These are phyloP conservation scores for Silurus glanis DNA, from an alignment of 2,113 vertebrate genomes.

Conservation along the genomic window DNA sequence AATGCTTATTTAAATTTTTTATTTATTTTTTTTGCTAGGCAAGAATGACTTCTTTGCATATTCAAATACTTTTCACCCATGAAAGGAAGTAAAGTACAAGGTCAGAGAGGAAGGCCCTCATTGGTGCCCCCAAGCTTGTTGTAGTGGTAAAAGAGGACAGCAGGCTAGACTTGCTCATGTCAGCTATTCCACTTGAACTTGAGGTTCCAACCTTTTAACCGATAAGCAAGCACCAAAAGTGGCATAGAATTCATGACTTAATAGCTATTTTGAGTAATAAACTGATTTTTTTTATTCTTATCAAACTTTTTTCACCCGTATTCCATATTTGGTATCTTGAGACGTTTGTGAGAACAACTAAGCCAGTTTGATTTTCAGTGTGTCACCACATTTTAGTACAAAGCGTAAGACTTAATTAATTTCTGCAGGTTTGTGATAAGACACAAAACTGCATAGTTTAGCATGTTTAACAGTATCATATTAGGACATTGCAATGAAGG, in stretches of 20 bases:
- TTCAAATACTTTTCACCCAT: background rate
- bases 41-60: background rate
- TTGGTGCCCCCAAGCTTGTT: background rate
- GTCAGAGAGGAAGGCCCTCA: background rate
- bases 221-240: background rate
- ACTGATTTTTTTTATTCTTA: background rate
- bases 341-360: background rate
- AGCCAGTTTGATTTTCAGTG: background rate
- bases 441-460: background rate
- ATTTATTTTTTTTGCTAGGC: background rate
- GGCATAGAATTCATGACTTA: background rate
- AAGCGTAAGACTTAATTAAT: background rate
- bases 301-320: background rate
- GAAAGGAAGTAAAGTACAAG: background rate
- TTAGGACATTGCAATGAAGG: background rate
- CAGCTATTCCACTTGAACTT: conserved; percentile 6
- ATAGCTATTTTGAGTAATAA: background rate
- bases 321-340: background rate
- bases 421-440: conserved; percentile 4
- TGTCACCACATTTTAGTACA: background rate
- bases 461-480: background rate
- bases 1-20: background rate
- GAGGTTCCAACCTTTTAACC: background rate
- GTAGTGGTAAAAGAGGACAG: background rate
- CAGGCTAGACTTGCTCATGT: background rate